phyloP scores from a whole-genome alignment of 2,113 vertebrate genomes.

The Brachyistius frenatus region DNA sequence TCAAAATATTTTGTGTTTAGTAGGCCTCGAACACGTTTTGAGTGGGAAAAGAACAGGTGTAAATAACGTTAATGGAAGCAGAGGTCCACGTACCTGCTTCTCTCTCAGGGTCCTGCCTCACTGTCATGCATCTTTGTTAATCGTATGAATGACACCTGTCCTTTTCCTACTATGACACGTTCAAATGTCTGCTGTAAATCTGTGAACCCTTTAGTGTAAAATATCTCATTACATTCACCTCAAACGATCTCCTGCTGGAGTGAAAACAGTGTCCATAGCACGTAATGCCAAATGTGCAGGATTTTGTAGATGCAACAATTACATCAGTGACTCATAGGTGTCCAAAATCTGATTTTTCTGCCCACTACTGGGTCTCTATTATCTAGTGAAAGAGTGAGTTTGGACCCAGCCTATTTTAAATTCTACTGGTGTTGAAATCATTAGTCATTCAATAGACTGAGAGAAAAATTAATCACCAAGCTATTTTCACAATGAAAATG shows the following conservation, averaged over 20 bases:
- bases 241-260: too few species aligned
- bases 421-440: not conserved
- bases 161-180: not conserved
- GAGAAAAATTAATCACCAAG: slow-evolving; percentile 9
- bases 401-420: not conserved
- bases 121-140: not conserved
- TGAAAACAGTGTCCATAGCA: too few species aligned
- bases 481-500: not conserved
- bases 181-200: slow-evolving; percentile 21
- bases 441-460: not conserved
- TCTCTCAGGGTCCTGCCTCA: slow-evolving; percentile 11
- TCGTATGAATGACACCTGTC: slow-evolving; percentile 7
- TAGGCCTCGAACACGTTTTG: too few species aligned
- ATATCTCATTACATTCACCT: too few species aligned
- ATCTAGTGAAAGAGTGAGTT: not conserved
- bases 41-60: too few species aligned
- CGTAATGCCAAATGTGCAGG: too few species aligned
- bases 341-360: not conserved
- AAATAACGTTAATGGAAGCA: not conserved
- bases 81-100: slow-evolving; percentile 5
- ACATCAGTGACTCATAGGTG: not conserved
- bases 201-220: too few species aligned
- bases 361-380: not conserved
- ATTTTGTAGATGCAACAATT: not conserved
- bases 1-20: too few species aligned